Conservation (phyloP, 1,140 invertebrate genomes). For the Oryctes rhinoceros region DNA sequence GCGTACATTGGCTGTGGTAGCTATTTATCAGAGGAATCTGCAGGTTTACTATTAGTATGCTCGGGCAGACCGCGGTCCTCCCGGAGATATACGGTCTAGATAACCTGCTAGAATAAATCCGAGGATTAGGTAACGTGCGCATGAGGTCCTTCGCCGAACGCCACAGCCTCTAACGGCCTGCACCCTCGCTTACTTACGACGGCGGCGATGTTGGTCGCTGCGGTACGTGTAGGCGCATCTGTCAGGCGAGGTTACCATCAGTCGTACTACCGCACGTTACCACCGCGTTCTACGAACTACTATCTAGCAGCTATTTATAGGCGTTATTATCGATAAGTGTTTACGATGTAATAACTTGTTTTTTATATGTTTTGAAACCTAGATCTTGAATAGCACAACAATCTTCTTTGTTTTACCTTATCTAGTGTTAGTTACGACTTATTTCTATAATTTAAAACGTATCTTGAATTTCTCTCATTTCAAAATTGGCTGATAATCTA, state of each 20-base stretch:
- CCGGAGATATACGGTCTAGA: constrained; percentile 60
- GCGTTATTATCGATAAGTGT: no score
- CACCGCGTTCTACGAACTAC: no score
- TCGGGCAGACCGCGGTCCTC: constrained; percentile 57
- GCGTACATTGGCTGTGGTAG: constrained; percentile 57
- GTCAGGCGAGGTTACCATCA: constrained; percentile 25
- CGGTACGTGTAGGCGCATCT: constrained; percentile 19
- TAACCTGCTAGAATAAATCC: constrained; percentile 61
- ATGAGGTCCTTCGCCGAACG: constrained; percentile 49
- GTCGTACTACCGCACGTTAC: not conserved
- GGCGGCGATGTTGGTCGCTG: not conserved
- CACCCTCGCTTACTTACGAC: not conserved
- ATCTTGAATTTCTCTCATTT: no score
- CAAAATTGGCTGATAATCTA: no score
- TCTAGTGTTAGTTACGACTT: no score
- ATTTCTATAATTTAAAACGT: no score
- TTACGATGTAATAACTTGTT: no score
- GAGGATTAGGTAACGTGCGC: constrained; percentile 57
- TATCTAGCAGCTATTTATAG: no score
- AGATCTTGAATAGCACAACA: no score
- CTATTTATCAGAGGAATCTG: constrained; percentile 61
- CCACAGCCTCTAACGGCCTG: not conserved
- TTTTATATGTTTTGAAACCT: no score
- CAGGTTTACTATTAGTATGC: constrained; percentile 61
- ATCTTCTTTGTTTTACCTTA: no score